Base-by-base conservation (phyloP, 2,113 vertebrate species). In the Psittacula cyanocephala region DNA sequence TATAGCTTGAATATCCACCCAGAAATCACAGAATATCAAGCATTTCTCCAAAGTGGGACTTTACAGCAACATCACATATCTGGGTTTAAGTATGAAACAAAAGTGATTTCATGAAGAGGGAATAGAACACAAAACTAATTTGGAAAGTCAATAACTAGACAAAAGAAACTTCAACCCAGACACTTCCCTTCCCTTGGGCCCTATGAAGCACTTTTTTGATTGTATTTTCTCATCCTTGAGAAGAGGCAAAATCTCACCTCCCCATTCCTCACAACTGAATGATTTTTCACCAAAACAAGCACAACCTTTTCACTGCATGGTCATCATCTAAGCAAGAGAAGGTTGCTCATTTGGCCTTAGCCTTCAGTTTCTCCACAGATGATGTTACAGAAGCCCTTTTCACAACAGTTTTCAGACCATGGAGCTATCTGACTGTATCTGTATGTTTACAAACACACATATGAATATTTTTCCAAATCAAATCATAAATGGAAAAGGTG, bases 41-140 rank as follows among this genome's bases (percentile, higher is more conserved):
- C 37, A 17, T 77, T 70, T 80, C 49, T 63, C 44, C 41, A 59
- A 49, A 77, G 0, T 3, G 18, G 14, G 7, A 75, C 75, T 86
- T 81, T 79, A 79, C 31, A 49, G 22, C 37, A 76, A 49, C 10
- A 47, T 88, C 59, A 43, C 23, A 4, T 68, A 9, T 41, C 49
- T 64, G 33, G 3, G 7, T 79, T 27, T 82, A 79, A 41, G 29
- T 24, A 72, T 44, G 33, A 88, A 96, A 76, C 5, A 77, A 64
- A 82, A 76, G 59, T 16, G 5, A 6, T 76, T 90, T 72, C 35
- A 63, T 64, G 39, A 68, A 80, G 7, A 90, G 31, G 33, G 85
- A 82, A 84, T 12, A 10, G 22, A 87, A 75, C 19, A 80, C 25
- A 88, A 85, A 85, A 87, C 49, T 79, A 76, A 85, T 88, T 71